Percentiles rank a stretch among this genome's conserved stretches.
Evolutionary conservation across 2,888 invertebrate species (phyloP).

Genomic region (Leptogaster cylindrica): DNA sequence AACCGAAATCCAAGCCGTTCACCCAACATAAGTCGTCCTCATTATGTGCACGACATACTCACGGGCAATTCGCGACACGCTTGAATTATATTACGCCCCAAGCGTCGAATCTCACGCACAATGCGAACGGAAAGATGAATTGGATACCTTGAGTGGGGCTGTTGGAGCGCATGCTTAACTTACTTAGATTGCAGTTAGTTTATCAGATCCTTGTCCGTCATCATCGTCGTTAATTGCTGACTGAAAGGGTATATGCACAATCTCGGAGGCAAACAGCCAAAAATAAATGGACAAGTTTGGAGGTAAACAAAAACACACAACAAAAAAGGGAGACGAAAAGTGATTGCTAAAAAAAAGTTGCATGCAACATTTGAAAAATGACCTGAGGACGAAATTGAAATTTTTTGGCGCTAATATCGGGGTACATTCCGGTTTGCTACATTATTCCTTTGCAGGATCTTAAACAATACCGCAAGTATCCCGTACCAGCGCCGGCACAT

Average conservation of each 20-base stretch:
- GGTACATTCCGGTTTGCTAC: too few relatives aligned
- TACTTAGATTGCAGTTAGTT: neutral
- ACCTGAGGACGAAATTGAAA: constrained; percentile 5
- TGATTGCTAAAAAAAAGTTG: constrained; percentile 5
- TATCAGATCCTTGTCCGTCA: constrained; percentile 19
- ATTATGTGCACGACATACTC: constrained; percentile 39
- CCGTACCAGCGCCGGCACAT: constrained; percentile 3
- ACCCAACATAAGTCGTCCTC: constrained; percentile 7
- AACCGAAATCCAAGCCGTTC: constrained; percentile 26
- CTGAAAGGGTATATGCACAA: too few relatives aligned
- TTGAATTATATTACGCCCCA: constrained; percentile 39
- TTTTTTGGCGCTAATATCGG: too few relatives aligned
- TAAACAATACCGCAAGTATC: constrained; percentile 41
- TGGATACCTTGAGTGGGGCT: constrained; percentile 9
- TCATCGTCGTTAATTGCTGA: too few relatives aligned
- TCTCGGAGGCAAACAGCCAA: too few relatives aligned
- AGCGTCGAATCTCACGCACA: constrained; percentile 34
- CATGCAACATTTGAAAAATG: constrained; percentile 23
- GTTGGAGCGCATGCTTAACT: constrained; percentile 17
- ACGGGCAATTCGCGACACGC: constrained; percentile 37
- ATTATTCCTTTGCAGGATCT: constrained; percentile 31
- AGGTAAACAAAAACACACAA: neutral
- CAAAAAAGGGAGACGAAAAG: neutral
- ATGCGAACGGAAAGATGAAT: constrained; percentile 17
- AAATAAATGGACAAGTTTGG: too few relatives aligned